phyloP scores from a whole-genome alignment of 64 coral and sea anemone species.

The Cladopsammia gracilis region DNA sequence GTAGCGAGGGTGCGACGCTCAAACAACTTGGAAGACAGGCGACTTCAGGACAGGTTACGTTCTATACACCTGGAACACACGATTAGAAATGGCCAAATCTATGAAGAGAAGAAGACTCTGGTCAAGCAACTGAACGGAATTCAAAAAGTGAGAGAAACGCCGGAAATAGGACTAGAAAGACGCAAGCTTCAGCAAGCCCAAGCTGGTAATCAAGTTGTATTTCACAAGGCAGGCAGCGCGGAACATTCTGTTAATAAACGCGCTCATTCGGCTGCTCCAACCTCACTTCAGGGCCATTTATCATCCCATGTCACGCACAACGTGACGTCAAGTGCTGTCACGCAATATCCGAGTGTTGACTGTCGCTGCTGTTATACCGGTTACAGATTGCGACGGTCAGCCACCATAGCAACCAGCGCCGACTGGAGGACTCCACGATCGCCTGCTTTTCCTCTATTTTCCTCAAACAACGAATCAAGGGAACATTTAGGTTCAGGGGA shows the following conservation, averaged over 20 bases:
- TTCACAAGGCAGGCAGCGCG: background rate
- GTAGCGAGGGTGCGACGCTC: constrained; percentile 58
- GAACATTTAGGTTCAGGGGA: background rate
- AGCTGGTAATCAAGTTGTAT: background rate
- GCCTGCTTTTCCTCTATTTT: background rate
- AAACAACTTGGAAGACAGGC: constrained; percentile 50
- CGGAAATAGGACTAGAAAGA: constrained; percentile 40
- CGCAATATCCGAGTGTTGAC: constrained; percentile 31
- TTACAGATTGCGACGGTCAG: constrained; percentile 11
- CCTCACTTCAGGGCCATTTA: background rate
- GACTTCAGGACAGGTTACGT: constrained; percentile 42
- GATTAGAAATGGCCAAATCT: constrained; percentile 28
- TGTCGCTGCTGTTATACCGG: constrained; percentile 58
- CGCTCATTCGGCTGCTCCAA: background rate
- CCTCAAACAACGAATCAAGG: background rate
- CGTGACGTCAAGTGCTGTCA: background rate
- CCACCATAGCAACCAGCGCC: background rate
- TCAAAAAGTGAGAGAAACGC: constrained; percentile 24
- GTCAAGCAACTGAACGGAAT: constrained; percentile 37
- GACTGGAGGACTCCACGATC: background rate
- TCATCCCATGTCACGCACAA: background rate
- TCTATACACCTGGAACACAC: constrained; percentile 35
- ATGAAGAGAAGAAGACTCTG: constrained; percentile 23
- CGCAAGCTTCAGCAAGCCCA: constrained; percentile 23
- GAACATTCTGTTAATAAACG: background rate